phyloP scores from a whole-genome alignment of 2,888 invertebrate genomes.

The Drosophila quinaria region DNA sequence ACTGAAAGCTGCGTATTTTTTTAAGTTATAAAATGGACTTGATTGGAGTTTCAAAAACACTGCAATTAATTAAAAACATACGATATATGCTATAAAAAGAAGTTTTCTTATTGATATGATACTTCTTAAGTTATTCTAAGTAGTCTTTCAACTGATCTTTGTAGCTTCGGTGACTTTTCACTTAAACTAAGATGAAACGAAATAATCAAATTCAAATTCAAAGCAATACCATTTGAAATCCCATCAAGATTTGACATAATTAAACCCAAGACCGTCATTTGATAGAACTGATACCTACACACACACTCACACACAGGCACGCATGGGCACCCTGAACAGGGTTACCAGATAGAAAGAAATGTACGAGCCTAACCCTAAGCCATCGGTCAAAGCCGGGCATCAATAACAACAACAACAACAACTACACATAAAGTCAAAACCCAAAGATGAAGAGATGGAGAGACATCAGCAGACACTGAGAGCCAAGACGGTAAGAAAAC shows the following conservation, averaged over 20 bases:
- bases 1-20: background rate
- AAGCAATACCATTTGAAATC: constrained; percentile 70
- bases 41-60: background rate
- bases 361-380: constrained; percentile 71
- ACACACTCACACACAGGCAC: background rate
- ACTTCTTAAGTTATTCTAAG: constrained; percentile 19
- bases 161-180: constrained; percentile 2
- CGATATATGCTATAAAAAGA: background rate
- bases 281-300: constrained; percentile 34
- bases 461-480: constrained; percentile 38
- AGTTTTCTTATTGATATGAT: background rate
- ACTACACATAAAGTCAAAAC: constrained; percentile 52
- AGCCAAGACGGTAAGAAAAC: constrained; percentile 64
- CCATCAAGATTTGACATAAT: constrained; percentile 82
- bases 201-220: constrained; percentile 42
- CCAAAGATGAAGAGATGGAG: constrained; percentile 27
- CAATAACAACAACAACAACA: constrained; percentile 80
- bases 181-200: constrained; percentile 3
- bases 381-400: constrained; percentile 80
- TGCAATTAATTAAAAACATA: background rate
- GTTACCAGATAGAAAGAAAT: constrained; percentile 52
- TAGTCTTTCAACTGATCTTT: constrained; percentile 23
- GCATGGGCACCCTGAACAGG: constrained; percentile 31
- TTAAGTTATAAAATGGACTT: background rate
- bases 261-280: constrained; percentile 60